phyloP scores from a whole-genome alignment of 2,797 vertebrate genomes.

The Masticophis lateralis region DNA sequence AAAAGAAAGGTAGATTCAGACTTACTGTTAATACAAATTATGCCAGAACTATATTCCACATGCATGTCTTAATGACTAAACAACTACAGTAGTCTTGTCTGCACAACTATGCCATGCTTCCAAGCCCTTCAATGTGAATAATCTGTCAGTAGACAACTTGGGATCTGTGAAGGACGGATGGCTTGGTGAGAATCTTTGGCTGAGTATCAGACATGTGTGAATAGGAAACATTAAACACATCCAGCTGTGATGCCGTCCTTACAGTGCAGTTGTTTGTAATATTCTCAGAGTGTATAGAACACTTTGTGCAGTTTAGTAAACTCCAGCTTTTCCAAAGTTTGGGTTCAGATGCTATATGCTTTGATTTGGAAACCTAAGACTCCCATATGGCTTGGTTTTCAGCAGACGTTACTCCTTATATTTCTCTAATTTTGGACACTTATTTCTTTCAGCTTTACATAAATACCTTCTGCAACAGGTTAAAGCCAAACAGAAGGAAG shows the following conservation, averaged over 20 bases:
- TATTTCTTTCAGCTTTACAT: neutral
- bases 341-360: neutral
- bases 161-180: neutral
- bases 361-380: neutral
- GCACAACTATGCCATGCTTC: conserved; percentile 49
- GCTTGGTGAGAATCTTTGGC: conserved; percentile 32
- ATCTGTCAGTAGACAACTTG: neutral
- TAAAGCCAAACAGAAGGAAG: conserved; percentile 25
- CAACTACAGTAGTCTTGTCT: conserved; percentile 42
- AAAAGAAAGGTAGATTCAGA: neutral
- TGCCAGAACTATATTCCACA: conserved; percentile 46
- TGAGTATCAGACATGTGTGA: neutral
- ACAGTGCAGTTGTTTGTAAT: conserved; percentile 33
- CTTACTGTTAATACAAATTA: conserved; percentile 19
- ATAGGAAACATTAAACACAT: neutral
- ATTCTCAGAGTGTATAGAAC: neutral
- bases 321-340: neutral
- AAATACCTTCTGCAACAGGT: conserved; percentile 37
- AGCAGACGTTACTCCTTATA: conserved; percentile 15
- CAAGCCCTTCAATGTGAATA: conserved; percentile 48
- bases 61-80: conserved; percentile 40
- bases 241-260: conserved; percentile 35
- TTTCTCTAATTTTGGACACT: neutral
- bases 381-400: neutral
- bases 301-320: neutral